Evolutionary conservation across 2,113 vertebrate species (phyloP).

Genomic region (Brachyhypopomus occidentalis): DNA sequence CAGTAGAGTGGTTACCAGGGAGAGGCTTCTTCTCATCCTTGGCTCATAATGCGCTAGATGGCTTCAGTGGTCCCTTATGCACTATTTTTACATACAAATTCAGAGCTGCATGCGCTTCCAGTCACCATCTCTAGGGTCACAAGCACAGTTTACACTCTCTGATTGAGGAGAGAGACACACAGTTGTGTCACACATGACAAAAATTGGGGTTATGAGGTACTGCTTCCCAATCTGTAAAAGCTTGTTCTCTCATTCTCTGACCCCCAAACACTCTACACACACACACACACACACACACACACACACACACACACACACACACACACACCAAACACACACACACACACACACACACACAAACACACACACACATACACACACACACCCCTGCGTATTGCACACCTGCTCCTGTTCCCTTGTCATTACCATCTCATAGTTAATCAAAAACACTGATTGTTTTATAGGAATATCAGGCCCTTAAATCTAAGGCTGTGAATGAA

Average conservation of each 20-base stretch:
- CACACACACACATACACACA: constrained; percentile 9
- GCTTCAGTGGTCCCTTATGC: constrained; percentile 5
- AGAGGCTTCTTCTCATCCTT: constrained; percentile 13
- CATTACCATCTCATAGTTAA: neutral
- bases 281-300: no score
- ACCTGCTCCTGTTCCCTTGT: neutral
- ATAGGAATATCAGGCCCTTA: neutral
- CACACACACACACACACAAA: constrained; percentile 2
- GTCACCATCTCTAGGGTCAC: constrained; percentile 13
- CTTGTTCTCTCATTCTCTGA: neutral
- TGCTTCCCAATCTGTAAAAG: neutral
- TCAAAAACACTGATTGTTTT: neutral
- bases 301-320: no score
- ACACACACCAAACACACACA: constrained; percentile 1
- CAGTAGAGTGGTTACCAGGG: neutral
- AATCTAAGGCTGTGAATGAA: no score
- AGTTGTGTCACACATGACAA: constrained; percentile 4
- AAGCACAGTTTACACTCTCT: constrained; percentile 5
- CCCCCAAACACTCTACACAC: no score
- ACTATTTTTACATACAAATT: constrained; percentile 32
- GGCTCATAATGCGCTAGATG: constrained; percentile 24
- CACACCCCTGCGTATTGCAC: neutral
- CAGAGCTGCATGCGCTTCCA: constrained; percentile 17
- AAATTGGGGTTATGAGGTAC: constrained; percentile 27
- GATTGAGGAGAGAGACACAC: neutral